Conservation (phyloP, 2,797 vertebrate genomes). For the Lacerta agilis region DNA sequence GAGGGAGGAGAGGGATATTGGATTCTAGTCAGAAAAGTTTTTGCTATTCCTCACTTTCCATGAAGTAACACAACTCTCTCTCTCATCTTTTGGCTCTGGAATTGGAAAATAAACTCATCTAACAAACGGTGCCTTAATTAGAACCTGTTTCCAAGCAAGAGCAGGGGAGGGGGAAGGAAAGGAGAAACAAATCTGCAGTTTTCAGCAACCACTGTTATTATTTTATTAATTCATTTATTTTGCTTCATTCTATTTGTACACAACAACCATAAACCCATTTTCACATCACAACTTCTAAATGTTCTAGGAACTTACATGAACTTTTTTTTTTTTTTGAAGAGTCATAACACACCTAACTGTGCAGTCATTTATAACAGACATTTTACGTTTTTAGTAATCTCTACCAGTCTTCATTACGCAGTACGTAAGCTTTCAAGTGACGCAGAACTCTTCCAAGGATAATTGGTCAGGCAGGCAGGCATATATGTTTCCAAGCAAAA, state of each 20-base stretch:
- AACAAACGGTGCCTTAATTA: conserved; percentile 18
- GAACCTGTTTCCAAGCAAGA: not conserved
- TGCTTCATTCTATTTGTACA: not conserved
- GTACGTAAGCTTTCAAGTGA: not conserved
- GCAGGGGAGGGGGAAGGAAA: not conserved
- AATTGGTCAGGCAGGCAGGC: not conserved
- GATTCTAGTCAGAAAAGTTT: not conserved
- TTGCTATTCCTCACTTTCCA: conserved; percentile 14
- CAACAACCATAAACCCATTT: not conserved
- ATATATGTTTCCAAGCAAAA: not conserved
- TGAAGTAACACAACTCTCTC: not conserved
- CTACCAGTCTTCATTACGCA: not conserved
- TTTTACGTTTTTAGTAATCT: not conserved
- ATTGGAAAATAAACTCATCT: conserved; percentile 11
- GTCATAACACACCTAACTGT: not conserved
- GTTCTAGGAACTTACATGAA: not conserved
- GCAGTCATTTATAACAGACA: not conserved
- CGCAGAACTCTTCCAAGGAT: not conserved
- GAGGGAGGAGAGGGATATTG: not conserved
- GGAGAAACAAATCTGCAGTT: not conserved
- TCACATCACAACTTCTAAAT: not conserved
- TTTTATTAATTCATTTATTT: not conserved
- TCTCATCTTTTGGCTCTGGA: conserved; percentile 1
- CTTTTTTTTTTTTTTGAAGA: not conserved
- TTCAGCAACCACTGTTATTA: not conserved